These are phyloP conservation scores for Siniperca undulata DNA, from an alignment of 2,797 vertebrate species.

Conservation along the genomic window DNA sequence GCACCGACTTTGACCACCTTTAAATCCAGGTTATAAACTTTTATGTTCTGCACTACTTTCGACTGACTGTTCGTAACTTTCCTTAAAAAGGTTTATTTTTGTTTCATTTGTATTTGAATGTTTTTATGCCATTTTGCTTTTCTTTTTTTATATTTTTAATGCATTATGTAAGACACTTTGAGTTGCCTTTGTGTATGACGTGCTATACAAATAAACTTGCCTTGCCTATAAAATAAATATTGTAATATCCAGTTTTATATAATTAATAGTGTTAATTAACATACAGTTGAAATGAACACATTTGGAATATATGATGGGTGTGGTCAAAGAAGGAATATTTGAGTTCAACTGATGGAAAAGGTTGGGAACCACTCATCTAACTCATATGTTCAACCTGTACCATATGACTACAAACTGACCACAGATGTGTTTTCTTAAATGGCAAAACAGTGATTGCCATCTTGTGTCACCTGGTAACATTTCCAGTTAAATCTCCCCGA, in stretches of 20 bases:
- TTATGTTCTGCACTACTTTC: not conserved
- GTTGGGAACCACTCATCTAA: not conserved
- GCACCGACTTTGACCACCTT: not conserved
- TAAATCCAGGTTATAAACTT: not conserved
- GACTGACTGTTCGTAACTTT: not conserved
- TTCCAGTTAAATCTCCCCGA: conserved; percentile 21
- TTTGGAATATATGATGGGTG: not conserved
- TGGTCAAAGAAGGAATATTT: not conserved
- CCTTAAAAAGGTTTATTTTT: not conserved
- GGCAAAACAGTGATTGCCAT: conserved; percentile 28
- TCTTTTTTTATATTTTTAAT: not conserved
- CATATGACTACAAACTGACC: not conserved
- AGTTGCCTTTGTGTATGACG: not conserved
- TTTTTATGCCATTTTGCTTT: not conserved
- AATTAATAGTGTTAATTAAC: not conserved
- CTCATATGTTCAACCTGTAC: not conserved
- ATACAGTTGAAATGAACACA: not conserved
- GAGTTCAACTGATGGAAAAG: not conserved
- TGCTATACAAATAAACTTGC: not conserved
- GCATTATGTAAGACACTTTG: too few species aligned
- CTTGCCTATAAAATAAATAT: not conserved
- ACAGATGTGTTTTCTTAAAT: conserved; percentile 9
- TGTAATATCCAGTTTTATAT: not conserved
- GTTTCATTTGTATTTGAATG: not conserved
- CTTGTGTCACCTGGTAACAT: conserved; percentile 49